Evolutionary conservation across 2,888 invertebrate species (phyloP).

Genomic region (Noctua janthina): DNA sequence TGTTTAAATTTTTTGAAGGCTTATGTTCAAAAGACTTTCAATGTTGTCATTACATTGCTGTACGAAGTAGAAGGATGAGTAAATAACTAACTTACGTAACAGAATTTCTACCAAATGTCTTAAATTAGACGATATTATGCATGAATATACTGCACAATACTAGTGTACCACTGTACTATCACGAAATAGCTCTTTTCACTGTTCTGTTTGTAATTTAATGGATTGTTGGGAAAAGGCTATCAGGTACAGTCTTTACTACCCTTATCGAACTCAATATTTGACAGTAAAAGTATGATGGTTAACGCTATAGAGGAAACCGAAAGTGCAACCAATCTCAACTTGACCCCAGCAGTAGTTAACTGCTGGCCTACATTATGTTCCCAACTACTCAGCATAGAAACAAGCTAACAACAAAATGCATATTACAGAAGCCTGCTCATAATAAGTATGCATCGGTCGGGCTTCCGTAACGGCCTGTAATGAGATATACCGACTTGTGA

Average conservation of each 20-base stretch:
- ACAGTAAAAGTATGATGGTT: not conserved
- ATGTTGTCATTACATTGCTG: not conserved
- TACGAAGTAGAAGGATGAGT: not conserved
- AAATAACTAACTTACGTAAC: not conserved
- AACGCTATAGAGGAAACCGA: not conserved
- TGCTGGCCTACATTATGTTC: conserved; percentile 30
- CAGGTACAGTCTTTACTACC: not conserved
- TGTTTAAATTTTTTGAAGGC: not conserved
- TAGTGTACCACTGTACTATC: not conserved
- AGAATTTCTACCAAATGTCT: not conserved
- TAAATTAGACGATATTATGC: not conserved
- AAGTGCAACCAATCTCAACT: not conserved
- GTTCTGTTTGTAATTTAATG: too few relatives aligned
- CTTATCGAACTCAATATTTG: not conserved
- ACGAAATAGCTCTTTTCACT: too few relatives aligned
- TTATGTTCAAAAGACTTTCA: not conserved
- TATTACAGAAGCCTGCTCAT: conserved; percentile 60
- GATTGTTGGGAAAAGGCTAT: not conserved
- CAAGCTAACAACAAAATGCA: conserved; percentile 52
- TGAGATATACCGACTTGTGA: conserved; percentile 63
- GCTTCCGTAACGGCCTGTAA: conserved; percentile 73
- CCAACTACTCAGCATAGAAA: conserved; percentile 47
- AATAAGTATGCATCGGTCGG: conserved; percentile 68
- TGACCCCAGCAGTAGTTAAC: not conserved
- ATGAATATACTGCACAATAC: not conserved